phyloP scores from a whole-genome alignment of 2,113 vertebrate species.

The Hepsetus odoe region DNA sequence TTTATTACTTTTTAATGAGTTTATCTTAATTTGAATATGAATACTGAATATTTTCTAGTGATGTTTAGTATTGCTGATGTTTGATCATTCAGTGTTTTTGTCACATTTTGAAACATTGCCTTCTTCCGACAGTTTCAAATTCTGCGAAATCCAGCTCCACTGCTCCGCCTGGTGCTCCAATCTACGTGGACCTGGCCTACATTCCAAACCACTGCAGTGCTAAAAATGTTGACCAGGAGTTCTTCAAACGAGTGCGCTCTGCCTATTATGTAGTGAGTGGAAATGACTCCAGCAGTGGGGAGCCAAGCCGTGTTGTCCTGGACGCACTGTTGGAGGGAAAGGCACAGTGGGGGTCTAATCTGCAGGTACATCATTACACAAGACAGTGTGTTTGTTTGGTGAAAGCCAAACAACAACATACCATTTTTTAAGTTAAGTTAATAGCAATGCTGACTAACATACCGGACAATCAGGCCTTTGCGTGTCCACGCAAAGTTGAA shows the following conservation, averaged over 20 bases:
- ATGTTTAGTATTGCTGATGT: neutral
- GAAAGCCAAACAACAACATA: neutral
- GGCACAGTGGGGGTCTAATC: constrained; percentile 95
- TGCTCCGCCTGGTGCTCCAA: constrained; percentile 78
- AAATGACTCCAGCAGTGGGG: constrained; percentile 86
- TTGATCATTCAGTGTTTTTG: constrained; percentile 2
- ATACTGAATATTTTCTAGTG: neutral
- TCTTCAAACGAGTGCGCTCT: constrained; percentile 92
- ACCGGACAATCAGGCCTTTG: neutral
- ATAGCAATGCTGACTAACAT: neutral
- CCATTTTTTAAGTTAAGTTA: neutral
- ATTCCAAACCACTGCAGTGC: constrained; percentile 97
- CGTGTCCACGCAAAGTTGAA: neutral
- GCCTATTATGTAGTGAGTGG: constrained; percentile 97
- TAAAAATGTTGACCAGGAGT: constrained; percentile 95
- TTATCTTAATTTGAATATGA: no score
- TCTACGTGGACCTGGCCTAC: constrained; percentile 96
- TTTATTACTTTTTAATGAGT: no score
- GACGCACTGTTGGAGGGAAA: constrained; percentile 94
- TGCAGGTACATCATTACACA: constrained; percentile 81
- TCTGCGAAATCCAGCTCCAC: constrained; percentile 72
- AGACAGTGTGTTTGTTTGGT: neutral
- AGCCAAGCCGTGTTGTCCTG: constrained; percentile 89
- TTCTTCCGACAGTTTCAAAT: constrained; percentile 50
- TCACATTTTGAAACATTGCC: neutral